Base-by-base conservation (phyloP, 2,797 vertebrate species). In the Sebastes matsubarae region DNA sequence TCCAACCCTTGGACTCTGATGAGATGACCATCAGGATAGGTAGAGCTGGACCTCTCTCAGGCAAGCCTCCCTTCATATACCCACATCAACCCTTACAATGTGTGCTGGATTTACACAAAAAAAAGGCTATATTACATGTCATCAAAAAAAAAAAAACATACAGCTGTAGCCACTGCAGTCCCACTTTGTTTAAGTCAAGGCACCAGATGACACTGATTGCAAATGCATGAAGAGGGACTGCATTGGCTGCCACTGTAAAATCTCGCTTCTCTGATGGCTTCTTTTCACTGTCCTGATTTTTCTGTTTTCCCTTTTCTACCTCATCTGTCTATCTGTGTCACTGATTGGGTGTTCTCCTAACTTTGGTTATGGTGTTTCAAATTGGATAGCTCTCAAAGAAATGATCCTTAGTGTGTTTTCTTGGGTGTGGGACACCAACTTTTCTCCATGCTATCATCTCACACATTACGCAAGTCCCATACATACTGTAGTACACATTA, bases 21-120 rank as follows among this genome's bases (percentile, higher is more conserved):
- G 97, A 98, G 87, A 93, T 99, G 93, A 96, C 94, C 94, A 97
- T 99, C 95, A 95, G 97, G 95, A 98, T 99, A 98, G 98, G 98
- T 97, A 98, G 98, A 97, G 83, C 94, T 67, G 96, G 95, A 94
- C 92, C 93, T 65, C 94, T 93, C 76, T 89, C 97, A 99, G 98
- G 98, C 97, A 99, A 99, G 98, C 96, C 96, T 95, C 94, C 95
- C 95, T 96, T 95, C 95, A 96, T 96, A 95, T 96, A 93, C 95
- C 95, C 93, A 90, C 94, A 87, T 75, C 88, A 22, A n/a, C 7
- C 57, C 5, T 34, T 34, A 3, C 20, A 24, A 7, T 36, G 38
- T 42, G 32, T 68, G 58, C 64, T 69, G 30, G 5, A 67, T 20
- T 57, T 55, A 46, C 11, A 77, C 4, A 65, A 38, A 55, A 16